Percentiles rank a stretch among this genome's conserved stretches.
phyloP scores from a whole-genome alignment of 2,888 invertebrate genomes.

The Syrista parreyssii region DNA sequence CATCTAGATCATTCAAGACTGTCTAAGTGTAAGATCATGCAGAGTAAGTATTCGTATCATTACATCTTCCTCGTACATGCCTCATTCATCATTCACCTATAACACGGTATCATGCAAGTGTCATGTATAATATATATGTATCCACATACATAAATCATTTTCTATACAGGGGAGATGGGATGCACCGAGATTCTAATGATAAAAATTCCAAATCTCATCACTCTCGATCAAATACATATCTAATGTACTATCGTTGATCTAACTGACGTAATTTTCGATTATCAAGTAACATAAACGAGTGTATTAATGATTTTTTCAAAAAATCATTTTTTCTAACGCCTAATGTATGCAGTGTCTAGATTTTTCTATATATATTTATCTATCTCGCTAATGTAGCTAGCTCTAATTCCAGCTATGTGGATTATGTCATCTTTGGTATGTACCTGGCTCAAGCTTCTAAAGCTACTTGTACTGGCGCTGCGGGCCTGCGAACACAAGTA shows the following conservation, averaged over 20 bases:
- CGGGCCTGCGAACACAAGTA: constrained; percentile 80
- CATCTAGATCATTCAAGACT: neutral
- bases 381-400: constrained; percentile 1
- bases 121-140: neutral
- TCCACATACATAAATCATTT: no score
- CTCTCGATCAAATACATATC: no score
- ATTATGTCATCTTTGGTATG: constrained; percentile 59
- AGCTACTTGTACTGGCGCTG: constrained; percentile 90
- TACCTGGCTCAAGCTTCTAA: constrained; percentile 92
- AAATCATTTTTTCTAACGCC: no score
- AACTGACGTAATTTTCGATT: no score
- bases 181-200: no score
- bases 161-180: no score
- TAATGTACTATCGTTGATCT: no score
- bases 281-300: no score
- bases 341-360: no score
- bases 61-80: constrained; percentile 29
- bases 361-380: neutral
- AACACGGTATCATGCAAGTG: neutral
- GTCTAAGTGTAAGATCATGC: neutral
- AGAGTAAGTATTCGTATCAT: neutral
- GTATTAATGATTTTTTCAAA: no score
- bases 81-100: constrained; percentile 32
- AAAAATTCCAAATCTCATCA: no score
- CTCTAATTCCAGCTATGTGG: constrained; percentile 41